A percentile compares a stretch with the other conserved stretches of the same genome.
Conservation (phyloP, 2,888 invertebrate genomes). For the Drosophila percnosoma region DNA sequence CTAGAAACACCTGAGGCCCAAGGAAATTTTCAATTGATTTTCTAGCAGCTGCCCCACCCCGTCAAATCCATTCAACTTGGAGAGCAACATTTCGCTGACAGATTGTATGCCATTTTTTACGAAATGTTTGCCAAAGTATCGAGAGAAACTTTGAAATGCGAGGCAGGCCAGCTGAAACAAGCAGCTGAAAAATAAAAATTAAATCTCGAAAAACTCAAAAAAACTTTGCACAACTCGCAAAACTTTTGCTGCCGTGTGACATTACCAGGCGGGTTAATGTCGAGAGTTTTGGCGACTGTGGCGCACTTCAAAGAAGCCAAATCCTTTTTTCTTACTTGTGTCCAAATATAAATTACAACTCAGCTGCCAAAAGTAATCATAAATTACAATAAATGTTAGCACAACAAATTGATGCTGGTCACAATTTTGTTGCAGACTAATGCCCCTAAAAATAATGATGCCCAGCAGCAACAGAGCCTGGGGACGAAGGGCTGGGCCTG, state of each 20-base stretch:
- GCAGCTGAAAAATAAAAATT: slow-evolving; percentile 55
- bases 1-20: slow-evolving; percentile 70
- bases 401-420: slow-evolving; percentile 56
- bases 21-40: slow-evolving; percentile 72
- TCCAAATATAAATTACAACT: slow-evolving; percentile 61
- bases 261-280: slow-evolving; percentile 58
- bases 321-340: slow-evolving; percentile 38
- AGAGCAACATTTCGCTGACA: slow-evolving; percentile 69
- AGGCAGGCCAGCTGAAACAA: slow-evolving; percentile 71
- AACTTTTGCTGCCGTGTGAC: slow-evolving; percentile 66
- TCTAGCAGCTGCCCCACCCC: slow-evolving; percentile 46
- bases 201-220: slow-evolving; percentile 26
- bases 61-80: slow-evolving; percentile 20
- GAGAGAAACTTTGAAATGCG: slow-evolving; percentile 65
- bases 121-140: slow-evolving; percentile 73
- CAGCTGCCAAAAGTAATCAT: slow-evolving; percentile 61
- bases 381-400: slow-evolving; percentile 71
- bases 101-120: slow-evolving; percentile 78
- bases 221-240: slow-evolving; percentile 52
- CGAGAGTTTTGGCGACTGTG: slow-evolving; percentile 16
- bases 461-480: slow-evolving; percentile 9
- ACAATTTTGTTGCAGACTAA: slow-evolving; percentile 35
- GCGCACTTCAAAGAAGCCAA: slow-evolving; percentile 32
- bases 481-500: background rate
- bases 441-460: slow-evolving; percentile 50